Base-by-base conservation (phyloP, 2,888 invertebrate genomes). In the Rhogogaster chlorosoma region DNA sequence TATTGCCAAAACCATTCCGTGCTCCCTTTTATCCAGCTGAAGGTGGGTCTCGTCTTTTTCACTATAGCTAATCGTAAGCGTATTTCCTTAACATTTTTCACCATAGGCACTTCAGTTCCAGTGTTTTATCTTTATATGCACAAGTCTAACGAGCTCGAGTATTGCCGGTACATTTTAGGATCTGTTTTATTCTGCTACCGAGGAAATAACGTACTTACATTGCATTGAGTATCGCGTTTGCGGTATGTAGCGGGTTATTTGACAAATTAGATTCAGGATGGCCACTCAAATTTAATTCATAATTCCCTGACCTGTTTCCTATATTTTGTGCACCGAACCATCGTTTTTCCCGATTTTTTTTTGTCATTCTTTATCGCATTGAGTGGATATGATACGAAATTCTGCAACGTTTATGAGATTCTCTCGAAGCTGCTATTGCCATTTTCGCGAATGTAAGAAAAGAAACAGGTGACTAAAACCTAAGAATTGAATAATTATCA, bases 1-100 rank as follows among this genome's bases (percentile, higher is more conserved):
- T 42, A 53, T 29, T 53, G 18, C 77, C 32, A 53, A 77, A 77
- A 77, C 53, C 29, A 49, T 77, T 77, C n/a, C 77, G 18, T 29
- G 3, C 53, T 53, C 32, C 32, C 10, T 53, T n/a, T 77, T 15
- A 77, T 15, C 32, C n/a, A 32, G 29, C 7, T n/a, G 4, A 73
- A 22, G n/a, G 71, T 22, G 42, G 22, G 38, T n/a, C 61, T 22
- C n/a, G 15, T n/a, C 22, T 26, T 42, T 22, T 73, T 73, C 42
- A 22, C 42, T 18, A n/a, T n/a, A 22, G 42, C 29, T 12, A 42
- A 42, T 42, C 10, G 6, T 73, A 42, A 42, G 42, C 10, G 6
- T 73, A 42, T 42, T 38, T 22, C 22, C 26, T 42, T 6, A 73
- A 42, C 22, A 42, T 67, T 29, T 29, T 18, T 15, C 15, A 18